Evolutionary conservation across 2,888 invertebrate species (phyloP).

Genomic region (Epinotia demarniana): DNA sequence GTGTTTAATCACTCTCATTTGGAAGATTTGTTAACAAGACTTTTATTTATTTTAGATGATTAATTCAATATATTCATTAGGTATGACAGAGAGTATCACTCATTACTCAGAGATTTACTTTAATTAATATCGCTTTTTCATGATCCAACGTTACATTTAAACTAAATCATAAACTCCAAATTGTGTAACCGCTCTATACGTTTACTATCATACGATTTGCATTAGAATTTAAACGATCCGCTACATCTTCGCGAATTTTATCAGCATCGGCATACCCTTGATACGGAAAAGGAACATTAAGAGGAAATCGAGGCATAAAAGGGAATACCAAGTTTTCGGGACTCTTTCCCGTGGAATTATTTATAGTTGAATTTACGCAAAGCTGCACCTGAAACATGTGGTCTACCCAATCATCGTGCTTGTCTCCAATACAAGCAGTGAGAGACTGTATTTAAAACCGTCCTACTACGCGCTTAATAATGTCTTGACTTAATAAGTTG

Average conservation of each 20-base stretch:
- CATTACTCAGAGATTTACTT: not conserved
- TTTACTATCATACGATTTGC: conserved; percentile 23
- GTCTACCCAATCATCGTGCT: conserved; percentile 19
- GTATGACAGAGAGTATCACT: conserved; percentile 17
- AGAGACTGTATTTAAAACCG: conserved; percentile 20
- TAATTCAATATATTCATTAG: too few relatives aligned
- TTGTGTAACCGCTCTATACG: conserved; percentile 16
- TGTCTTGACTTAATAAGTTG: conserved; percentile 13
- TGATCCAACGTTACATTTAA: conserved; percentile 42
- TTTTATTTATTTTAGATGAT: too few relatives aligned
- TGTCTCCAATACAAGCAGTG: conserved; percentile 11
- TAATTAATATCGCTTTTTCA: conserved; percentile 2
- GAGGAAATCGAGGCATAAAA: conserved; percentile 10
- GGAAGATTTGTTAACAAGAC: too few relatives aligned
- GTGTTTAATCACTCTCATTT: too few relatives aligned
- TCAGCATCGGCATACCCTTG: not conserved
- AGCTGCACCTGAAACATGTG: conserved; percentile 14
- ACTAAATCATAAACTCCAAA: conserved; percentile 34
- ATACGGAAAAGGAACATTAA: not conserved
- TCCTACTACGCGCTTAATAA: conserved; percentile 10
- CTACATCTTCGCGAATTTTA: conserved; percentile 13
- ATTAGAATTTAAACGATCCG: not conserved
- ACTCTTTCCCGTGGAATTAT: conserved; percentile 9
- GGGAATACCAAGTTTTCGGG: conserved; percentile 12
- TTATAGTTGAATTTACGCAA: conserved; percentile 14